These are phyloP conservation scores for Desoria tigrina DNA, from an alignment of 2,888 invertebrate species.

Conservation along the genomic window DNA sequence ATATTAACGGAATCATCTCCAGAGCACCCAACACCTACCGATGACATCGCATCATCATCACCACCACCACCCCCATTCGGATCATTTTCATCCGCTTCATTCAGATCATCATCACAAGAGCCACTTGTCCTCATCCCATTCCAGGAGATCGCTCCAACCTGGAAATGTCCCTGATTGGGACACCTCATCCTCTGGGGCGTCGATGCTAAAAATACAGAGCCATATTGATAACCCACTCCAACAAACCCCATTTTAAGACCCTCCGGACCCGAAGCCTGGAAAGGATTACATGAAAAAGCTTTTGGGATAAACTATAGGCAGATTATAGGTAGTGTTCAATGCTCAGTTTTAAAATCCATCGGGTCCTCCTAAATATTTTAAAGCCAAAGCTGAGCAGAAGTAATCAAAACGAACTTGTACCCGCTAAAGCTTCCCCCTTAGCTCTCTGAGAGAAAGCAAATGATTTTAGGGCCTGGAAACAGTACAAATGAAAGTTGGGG, in stretches of 20 bases:
- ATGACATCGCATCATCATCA: constrained; percentile 20
- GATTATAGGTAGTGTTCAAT: too few species aligned
- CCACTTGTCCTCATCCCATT: constrained; percentile 12
- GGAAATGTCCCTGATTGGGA: constrained; percentile 75
- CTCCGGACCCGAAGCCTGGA: too few species aligned
- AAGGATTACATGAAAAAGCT: constrained; percentile 17
- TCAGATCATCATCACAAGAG: not conserved
- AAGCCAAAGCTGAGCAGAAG: too few species aligned
- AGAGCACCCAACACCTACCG: constrained; percentile 44
- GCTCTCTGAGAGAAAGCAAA: too few species aligned
- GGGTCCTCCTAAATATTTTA: too few species aligned
- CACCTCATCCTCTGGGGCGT: constrained; percentile 80
- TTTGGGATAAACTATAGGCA: not conserved
- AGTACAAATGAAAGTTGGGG: too few species aligned
- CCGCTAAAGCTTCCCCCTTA: too few species aligned
- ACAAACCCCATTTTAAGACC: too few species aligned
- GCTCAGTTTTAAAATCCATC: too few species aligned
- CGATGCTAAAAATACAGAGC: constrained; percentile 65
- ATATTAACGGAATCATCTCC: constrained; percentile 44
- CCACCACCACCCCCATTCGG: not conserved
- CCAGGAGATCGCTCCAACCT: constrained; percentile 23
- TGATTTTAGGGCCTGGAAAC: too few species aligned
- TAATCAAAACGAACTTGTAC: too few species aligned
- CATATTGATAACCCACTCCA: too few species aligned
- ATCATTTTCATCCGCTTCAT: not conserved